Evolutionary conservation across 1,140 invertebrate genomes (phyloP).

Genomic region (Nasonia vitripennis): DNA sequence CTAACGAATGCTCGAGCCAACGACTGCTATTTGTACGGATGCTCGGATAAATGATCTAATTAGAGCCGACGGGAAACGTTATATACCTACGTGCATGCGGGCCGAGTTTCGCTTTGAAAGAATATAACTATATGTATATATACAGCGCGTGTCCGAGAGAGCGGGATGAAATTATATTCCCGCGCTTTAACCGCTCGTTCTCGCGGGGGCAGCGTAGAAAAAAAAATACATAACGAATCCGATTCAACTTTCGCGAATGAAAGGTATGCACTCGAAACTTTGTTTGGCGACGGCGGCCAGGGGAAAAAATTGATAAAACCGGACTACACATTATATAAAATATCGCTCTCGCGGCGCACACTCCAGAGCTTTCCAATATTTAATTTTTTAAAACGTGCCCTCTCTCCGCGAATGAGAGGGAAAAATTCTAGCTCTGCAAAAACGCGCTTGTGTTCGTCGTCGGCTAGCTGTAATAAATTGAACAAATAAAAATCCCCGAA

Average conservation of each 20-base stretch:
- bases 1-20: too few species aligned
- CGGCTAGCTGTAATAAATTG: background rate
- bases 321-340: slow-evolving; percentile 9
- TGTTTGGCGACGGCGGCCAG: background rate
- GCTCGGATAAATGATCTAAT: too few species aligned
- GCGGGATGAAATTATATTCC: too few species aligned
- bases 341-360: background rate
- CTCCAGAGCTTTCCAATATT: slow-evolving; percentile 35
- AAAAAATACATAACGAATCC: background rate
- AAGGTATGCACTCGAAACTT: background rate
- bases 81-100: too few species aligned
- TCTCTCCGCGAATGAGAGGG: background rate
- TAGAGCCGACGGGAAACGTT: too few species aligned
- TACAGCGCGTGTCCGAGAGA: too few species aligned
- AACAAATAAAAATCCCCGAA: background rate
- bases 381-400: slow-evolving; percentile 29
- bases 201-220: background rate
- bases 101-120: too few species aligned
- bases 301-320: background rate
- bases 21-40: too few species aligned
- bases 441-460: background rate
- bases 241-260: background rate
- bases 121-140: too few species aligned
- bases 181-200: too few species aligned
- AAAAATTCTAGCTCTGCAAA: background rate